Base-by-base conservation (phyloP, 2,888 invertebrate species). In the Allophyes oxyacanthae region DNA sequence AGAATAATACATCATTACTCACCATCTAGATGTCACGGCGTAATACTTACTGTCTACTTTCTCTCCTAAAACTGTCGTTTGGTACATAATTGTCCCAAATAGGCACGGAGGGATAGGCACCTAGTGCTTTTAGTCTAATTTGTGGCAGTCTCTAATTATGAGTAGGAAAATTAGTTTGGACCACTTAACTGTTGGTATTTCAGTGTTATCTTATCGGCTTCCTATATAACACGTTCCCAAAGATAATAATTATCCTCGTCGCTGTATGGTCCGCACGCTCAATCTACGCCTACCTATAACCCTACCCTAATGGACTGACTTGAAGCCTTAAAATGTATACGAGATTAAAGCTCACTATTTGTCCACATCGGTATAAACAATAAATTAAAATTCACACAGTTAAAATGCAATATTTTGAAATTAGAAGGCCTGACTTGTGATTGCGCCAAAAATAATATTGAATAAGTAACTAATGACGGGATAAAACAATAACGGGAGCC, bases 401-500 rank as follows among this genome's bases (percentile, higher is more conserved):
- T 49, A 70, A 73, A 73, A 77, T 56, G 55, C 63, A 79, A 83
- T 73, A 82, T 77, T 85, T 81, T 79, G 56, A 76, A 78, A 83
- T 79, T 84, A 86, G 83, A 75, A 79, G 85, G 82, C 84, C 84
- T 83, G 85, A 85, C 85, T 82, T 75, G 60, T 41, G 53, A 64
- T 61, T 68, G 56, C 70, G 85, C 85, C 87, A 83, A 86, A 88
- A 88, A 88, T 87, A 87, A 86, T 84, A 84, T 79, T 79, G 78
- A 61, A 64, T 65, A 73, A 42, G 79, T 82, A 85, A 82, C 73
- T 84, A 84, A 83, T 81, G 80, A 79, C 77, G 80, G 73, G 77
- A 77, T 83, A 82, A 86, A 86, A 90, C 82, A 88, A 87, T 87
- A 87, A 87, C 80, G 79, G 79, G 75, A 81, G 84, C 77, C 81